phyloP scores from a whole-genome alignment of 2,113 vertebrate genomes.

The Callocephalon fimbriatum region DNA sequence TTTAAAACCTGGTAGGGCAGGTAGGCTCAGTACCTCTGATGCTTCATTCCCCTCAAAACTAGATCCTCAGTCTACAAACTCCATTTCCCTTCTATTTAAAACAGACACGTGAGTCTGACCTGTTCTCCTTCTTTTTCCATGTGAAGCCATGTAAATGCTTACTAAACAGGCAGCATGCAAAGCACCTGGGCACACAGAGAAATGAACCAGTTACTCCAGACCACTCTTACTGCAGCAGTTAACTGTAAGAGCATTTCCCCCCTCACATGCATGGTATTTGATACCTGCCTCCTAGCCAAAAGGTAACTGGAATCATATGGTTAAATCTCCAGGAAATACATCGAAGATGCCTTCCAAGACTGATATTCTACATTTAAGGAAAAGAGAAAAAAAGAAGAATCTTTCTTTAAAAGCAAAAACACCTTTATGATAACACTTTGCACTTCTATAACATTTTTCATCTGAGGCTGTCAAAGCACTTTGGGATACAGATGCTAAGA shows the following conservation, averaged over 20 bases:
- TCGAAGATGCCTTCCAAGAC: neutral
- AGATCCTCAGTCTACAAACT: neutral
- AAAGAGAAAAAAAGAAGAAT: neutral
- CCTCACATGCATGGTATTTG: neutral
- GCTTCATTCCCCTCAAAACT: neutral
- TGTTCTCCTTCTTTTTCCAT: neutral
- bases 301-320: neutral
- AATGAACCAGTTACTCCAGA: neutral
- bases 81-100: neutral
- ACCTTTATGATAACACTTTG: constrained; percentile 1
- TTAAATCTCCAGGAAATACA: neutral
- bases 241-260: neutral
- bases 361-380: neutral
- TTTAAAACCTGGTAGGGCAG: neutral
- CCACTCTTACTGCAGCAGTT: neutral
- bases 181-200: neutral
- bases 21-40: neutral
- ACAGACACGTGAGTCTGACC: neutral
- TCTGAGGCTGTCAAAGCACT: constrained; percentile 24
- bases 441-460: constrained; percentile 31
- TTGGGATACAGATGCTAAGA: neutral
- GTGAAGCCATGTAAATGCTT: neutral
- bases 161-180: neutral
- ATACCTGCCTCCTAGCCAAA: neutral
- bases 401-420: neutral